These are phyloP conservation scores for Apostichopus leukothele DNA, from an alignment of 53 echinoderm and acorn worm species.

Conservation along the genomic window DNA sequence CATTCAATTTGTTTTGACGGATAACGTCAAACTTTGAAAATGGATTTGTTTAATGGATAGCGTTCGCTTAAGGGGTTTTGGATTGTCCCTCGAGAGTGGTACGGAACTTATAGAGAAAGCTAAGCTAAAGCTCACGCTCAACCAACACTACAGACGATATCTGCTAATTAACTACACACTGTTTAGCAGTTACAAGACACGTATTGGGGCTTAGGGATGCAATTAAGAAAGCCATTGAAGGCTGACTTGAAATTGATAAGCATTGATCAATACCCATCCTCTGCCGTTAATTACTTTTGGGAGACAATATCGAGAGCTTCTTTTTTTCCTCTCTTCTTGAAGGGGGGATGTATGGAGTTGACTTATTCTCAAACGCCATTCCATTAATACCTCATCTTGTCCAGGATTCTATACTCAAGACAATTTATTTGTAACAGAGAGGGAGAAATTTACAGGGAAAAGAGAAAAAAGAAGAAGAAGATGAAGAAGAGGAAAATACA, in stretches of 20 bases:
- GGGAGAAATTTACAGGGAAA: not conserved
- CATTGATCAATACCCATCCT: constrained; percentile 42
- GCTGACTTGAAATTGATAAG: constrained; percentile 35
- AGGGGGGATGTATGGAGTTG: constrained; percentile 1
- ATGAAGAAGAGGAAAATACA: not conserved
- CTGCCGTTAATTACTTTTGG: constrained; percentile 41
- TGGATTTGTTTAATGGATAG: constrained; percentile 45
- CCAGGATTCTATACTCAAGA: not conserved
- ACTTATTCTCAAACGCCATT: constrained; percentile 18
- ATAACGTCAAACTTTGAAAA: constrained; percentile 42
- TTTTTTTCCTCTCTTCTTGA: not conserved
- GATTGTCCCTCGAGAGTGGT: constrained; percentile 4
- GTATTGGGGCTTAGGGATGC: constrained; percentile 47
- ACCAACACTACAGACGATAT: constrained; percentile 28
- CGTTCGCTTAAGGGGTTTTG: constrained; percentile 22
- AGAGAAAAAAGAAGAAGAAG: not conserved
- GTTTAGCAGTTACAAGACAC: constrained; percentile 43
- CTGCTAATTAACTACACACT: constrained; percentile 38
- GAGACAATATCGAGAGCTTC: constrained; percentile 39
- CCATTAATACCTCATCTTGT: constrained; percentile 26
- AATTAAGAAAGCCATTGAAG: constrained; percentile 42
- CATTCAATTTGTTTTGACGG: constrained; percentile 14
- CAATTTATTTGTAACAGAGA: constrained; percentile 34
- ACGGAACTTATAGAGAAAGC: not conserved
- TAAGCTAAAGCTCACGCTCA: constrained; percentile 33